Conservation (phyloP, 2,113 vertebrate species). For the Thoracochromis brauschi region DNA sequence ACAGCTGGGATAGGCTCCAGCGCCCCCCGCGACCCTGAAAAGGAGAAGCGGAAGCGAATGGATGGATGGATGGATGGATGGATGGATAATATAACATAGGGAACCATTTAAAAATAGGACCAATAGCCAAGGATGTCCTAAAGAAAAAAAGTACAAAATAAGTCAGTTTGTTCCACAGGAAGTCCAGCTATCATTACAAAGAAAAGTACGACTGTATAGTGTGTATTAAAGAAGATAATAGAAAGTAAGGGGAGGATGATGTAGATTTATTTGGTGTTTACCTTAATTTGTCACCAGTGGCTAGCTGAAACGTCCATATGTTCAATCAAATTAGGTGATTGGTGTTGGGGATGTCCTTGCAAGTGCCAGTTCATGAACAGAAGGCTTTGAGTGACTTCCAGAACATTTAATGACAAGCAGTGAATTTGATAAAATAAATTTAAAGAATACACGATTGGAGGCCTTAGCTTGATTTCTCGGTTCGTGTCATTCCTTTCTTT, state of each 20-base stretch:
- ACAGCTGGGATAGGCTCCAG: too few species aligned
- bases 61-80: too few species aligned
- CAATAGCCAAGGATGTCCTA: not conserved
- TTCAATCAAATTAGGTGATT: not conserved
- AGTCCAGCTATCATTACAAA: not conserved
- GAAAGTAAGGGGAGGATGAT: not conserved
- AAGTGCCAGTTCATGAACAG: accelerated
- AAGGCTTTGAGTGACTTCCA: not conserved
- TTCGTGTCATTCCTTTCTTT: not conserved
- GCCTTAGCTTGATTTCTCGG: not conserved
- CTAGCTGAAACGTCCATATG: not conserved
- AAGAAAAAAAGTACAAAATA: not conserved
- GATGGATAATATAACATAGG: not conserved
- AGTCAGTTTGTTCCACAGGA: not conserved
- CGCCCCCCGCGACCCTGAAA: too few species aligned
- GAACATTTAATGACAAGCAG: not conserved
- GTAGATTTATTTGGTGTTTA: not conserved
- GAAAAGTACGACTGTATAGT: not conserved
- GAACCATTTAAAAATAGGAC: not conserved
- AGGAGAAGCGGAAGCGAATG: too few species aligned
- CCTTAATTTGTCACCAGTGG: not conserved
- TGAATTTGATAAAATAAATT: not conserved
- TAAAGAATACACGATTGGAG: not conserved
- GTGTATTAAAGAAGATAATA: not conserved
- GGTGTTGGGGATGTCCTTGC: not conserved